Evolutionary conservation across 2,113 vertebrate genomes (phyloP).

Genomic region (Arizona elegans): DNA sequence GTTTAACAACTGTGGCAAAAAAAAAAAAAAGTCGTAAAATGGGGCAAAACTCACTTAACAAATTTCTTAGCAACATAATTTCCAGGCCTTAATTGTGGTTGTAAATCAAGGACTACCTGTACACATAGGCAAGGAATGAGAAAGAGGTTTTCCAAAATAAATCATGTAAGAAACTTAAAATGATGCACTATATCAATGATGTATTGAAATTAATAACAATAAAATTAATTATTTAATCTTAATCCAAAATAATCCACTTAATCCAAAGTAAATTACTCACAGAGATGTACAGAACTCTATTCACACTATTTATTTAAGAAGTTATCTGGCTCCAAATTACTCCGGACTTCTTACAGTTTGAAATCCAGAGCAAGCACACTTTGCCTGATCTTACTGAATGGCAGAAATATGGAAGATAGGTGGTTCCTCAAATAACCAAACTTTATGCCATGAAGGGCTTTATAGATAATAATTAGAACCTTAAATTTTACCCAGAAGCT

Average conservation of each 20-base stretch:
- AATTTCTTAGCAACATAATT: too few species aligned
- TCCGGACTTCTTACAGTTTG: neutral
- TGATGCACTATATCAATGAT: neutral
- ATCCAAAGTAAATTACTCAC: neutral
- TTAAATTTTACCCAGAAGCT: neutral
- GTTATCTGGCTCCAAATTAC: neutral
- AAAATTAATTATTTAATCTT: too few species aligned
- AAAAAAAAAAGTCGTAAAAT: too few species aligned
- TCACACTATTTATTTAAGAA: neutral
- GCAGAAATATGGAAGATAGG: neutral
- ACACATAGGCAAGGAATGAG: rapidly evolving
- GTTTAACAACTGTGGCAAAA: too few species aligned
- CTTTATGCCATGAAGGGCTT: neutral
- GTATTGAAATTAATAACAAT: neutral
- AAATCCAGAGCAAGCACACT: neutral
- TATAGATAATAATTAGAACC: neutral
- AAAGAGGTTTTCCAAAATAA: neutral
- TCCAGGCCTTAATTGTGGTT: too few species aligned
- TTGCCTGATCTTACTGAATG: neutral
- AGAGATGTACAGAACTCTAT: neutral
- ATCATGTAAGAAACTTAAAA: neutral
- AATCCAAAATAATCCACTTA: neutral
- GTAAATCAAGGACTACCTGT: too few species aligned
- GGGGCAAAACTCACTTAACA: too few species aligned
- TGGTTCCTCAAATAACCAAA: neutral